A percentile compares a stretch with the other conserved stretches of the same genome.
These are phyloP conservation scores for Lacerta agilis DNA, from an alignment of 2,797 vertebrate genomes.

Conservation along the genomic window DNA sequence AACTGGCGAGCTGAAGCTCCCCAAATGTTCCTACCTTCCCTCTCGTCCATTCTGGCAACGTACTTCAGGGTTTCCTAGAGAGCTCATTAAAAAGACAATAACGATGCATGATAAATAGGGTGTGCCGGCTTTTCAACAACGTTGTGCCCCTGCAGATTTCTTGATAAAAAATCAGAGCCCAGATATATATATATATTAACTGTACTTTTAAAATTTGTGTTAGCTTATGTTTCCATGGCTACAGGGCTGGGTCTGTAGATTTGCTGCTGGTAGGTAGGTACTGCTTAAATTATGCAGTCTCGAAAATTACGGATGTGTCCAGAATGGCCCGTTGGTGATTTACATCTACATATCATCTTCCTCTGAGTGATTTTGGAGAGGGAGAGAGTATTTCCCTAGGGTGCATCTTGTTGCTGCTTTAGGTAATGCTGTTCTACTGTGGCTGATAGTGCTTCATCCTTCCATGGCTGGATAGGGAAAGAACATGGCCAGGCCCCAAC, in stretches of 20 bases:
- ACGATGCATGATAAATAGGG: slow-evolving; percentile 64
- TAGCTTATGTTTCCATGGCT: slow-evolving; percentile 64
- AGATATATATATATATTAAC: slow-evolving; percentile 50
- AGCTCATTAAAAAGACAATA: slow-evolving; percentile 66
- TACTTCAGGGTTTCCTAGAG: slow-evolving; percentile 69
- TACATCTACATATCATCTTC: not conserved
- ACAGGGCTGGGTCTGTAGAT: slow-evolving; percentile 35
- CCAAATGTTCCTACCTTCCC: slow-evolving; percentile 57
- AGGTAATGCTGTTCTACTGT: rapidly evolving
- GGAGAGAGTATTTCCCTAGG: rapidly evolving
- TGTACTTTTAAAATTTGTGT: slow-evolving; percentile 16
- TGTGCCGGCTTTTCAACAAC: slow-evolving; percentile 52
- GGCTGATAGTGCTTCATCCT: not conserved
- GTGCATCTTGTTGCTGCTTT: not conserved
- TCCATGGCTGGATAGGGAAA: not conserved
- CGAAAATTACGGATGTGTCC: not conserved
- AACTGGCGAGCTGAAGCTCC: slow-evolving; percentile 33
- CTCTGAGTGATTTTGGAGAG: too few relatives aligned
- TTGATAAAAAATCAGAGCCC: not conserved
- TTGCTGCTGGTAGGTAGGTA: slow-evolving; percentile 27
- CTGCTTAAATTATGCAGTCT: slow-evolving; percentile 1
- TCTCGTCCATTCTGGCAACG: slow-evolving; percentile 13
- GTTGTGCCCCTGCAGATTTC: slow-evolving; percentile 49
- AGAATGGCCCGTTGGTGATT: slow-evolving; percentile 15
- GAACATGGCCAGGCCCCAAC: not conserved